phyloP scores from a whole-genome alignment of 1,140 invertebrate genomes.

The Drosophila navojoa region DNA sequence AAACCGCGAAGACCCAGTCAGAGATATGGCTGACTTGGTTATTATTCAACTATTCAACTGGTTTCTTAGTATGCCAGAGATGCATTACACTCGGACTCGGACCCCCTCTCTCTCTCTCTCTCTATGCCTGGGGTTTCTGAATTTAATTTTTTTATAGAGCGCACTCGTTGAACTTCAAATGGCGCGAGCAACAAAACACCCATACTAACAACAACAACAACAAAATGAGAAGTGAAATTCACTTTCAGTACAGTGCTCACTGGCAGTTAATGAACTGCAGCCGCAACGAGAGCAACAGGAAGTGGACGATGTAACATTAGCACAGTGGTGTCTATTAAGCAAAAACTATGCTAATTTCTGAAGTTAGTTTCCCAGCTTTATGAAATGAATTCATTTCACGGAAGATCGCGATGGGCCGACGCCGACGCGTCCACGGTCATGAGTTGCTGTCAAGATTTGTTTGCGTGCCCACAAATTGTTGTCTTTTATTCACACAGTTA shows the following conservation, averaged over 20 bases:
- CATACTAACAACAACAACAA: neutral
- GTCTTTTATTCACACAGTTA: conserved; percentile 81
- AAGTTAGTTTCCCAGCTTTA: conserved; percentile 45
- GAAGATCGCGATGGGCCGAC: conserved; percentile 10
- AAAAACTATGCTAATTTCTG: conserved; percentile 75
- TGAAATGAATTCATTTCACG: conserved; percentile 70
- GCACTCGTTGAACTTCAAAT: conserved; percentile 75
- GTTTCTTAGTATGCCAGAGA: conserved; percentile 66
- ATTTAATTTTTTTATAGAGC: conserved; percentile 29
- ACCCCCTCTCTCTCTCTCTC: neutral
- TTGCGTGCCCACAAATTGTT: conserved; percentile 78
- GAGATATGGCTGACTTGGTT: conserved; percentile 51
- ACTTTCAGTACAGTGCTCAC: conserved; percentile 35
- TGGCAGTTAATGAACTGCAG: conserved; percentile 72
- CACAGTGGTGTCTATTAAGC: conserved; percentile 53
- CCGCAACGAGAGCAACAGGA: conserved; percentile 42
- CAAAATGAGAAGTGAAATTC: conserved; percentile 70
- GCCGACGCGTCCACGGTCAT: neutral
- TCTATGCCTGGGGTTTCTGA: conserved; percentile 13
- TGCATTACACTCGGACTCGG: conserved; percentile 28
- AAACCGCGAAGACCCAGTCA: conserved; percentile 4
- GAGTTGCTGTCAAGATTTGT: conserved; percentile 36
- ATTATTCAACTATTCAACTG: conserved; percentile 80
- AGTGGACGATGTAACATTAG: conserved; percentile 64
- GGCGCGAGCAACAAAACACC: conserved; percentile 41